phyloP scores from a whole-genome alignment of 64 coral and sea anemone species.

The Astreopora myriophthalma region DNA sequence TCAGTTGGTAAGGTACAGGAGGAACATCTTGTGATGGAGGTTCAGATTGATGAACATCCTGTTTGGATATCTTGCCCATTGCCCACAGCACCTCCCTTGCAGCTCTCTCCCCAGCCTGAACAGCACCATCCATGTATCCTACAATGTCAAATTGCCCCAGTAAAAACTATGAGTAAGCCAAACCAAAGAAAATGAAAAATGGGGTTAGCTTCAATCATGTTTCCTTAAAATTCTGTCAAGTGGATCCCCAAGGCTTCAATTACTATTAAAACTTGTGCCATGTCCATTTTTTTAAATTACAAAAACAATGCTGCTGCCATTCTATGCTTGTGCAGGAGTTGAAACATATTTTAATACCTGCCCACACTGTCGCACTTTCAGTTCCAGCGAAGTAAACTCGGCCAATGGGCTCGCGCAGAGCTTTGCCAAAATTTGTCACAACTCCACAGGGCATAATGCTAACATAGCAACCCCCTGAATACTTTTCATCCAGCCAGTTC shows the following conservation, averaged over 20 bases:
- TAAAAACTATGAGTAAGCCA: too few relatives aligned
- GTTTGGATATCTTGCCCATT: slow-evolving; percentile 83
- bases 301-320: too few relatives aligned
- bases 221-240: too few relatives aligned
- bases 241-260: too few relatives aligned
- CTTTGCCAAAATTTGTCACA: slow-evolving; percentile 74
- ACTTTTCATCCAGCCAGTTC: slow-evolving; percentile 99
- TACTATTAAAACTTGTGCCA: too few relatives aligned
- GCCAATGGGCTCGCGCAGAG: slow-evolving; percentile 70
- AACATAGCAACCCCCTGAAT: slow-evolving; percentile 95
- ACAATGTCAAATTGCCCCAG: background rate
- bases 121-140: slow-evolving; percentile 98
- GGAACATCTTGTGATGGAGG: slow-evolving; percentile 85
- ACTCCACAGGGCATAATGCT: slow-evolving; percentile 87
- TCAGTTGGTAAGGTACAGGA: slow-evolving; percentile 67
- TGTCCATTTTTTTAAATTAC: background rate
- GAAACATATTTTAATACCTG: slow-evolving; percentile 48
- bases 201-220: too few relatives aligned
- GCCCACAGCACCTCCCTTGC: slow-evolving; percentile 82
- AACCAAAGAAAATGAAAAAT: too few relatives aligned
- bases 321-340: too few relatives aligned
- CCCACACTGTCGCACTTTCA: slow-evolving; percentile 93
- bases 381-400: slow-evolving; percentile 96
- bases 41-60: slow-evolving; percentile 76
- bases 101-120: slow-evolving; percentile 89